Evolutionary conservation across 2,888 invertebrate genomes (phyloP), one percentile per base, ranked within the genome.

Genomic region (Bursaphelenchus okinawaensis): DNA sequence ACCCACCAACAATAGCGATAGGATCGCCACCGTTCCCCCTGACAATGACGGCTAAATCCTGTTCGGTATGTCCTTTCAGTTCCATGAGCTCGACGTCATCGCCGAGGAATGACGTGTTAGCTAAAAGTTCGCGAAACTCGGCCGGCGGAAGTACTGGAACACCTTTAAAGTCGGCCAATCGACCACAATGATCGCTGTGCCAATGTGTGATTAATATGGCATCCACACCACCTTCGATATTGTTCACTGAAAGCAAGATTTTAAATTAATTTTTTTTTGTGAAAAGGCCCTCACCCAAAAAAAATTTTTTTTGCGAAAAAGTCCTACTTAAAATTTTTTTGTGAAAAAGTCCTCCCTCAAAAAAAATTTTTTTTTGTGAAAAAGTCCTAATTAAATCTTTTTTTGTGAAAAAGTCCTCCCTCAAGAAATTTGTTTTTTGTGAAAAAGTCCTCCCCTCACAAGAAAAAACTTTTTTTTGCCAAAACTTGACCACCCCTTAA

Each of bases 171-270:
- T 26, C n/a, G 22, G 16, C n/a, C 52, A 59, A 20, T 16, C 19
- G 40, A 40, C 60, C 60, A 29, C 40, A 40, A 29, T 59, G 60
- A 59, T 59, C 60, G 12, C n/a, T 19, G 23, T 59, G 60, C 20
- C 19, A 59, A 27, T 59, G 60, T n/a, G 60, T 59, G 26, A 59
- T 23, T 20, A 59, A 20, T 16, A 59, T 20, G 28, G 55, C 29
- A 20, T 59, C 40, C 6, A 40, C 3, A 40, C 1, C 40, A 40
- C 40, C 40, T 6, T 16, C 40, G 16, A 40, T n/a, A 16, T 40
- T n/a, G 12, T 12, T 12, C 40, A 40, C 40, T 40, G 40, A 40
- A 40, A 40, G n/a, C 16, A 40, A 40, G 16, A 40, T 16, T 40
- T n/a, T 4, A n/a, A n/a, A n/a, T n/a, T n/a, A n/a, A n/a, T n/a